A percentile compares a stretch with the other conserved stretches of the same genome.
Conservation (phyloP, 1,140 invertebrate genomes). For the Odontomachus brunneus region DNA sequence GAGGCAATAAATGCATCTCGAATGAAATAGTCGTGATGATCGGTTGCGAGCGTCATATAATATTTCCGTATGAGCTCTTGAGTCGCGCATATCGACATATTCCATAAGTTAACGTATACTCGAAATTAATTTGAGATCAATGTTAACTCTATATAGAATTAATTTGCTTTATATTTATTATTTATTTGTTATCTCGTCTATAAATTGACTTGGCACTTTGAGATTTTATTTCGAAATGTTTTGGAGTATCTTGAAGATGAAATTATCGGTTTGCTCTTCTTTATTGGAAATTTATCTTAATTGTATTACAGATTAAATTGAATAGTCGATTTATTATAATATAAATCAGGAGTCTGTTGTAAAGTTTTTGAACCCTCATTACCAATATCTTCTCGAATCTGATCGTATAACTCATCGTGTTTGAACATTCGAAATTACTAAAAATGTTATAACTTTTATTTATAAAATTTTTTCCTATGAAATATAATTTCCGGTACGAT, state of each 20-base stretch:
- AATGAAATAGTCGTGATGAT: not conserved
- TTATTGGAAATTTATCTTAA: conserved; percentile 1
- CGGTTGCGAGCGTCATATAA: not conserved
- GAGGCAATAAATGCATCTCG: not conserved
- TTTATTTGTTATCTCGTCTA: too few relatives aligned
- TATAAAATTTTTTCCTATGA: too few relatives aligned
- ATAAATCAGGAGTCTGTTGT: too few relatives aligned
- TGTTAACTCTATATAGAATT: not conserved
- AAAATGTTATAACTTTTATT: too few relatives aligned
- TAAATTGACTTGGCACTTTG: not conserved
- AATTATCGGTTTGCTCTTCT: not conserved
- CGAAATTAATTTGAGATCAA: too few relatives aligned
- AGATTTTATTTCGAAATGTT: not conserved
- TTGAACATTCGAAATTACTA: too few relatives aligned
- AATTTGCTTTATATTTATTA: not conserved
- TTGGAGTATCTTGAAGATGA: not conserved
- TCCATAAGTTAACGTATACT: too few relatives aligned
- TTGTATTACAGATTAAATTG: not conserved
- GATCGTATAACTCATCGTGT: too few relatives aligned
- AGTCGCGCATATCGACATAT: not conserved
- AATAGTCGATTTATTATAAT: not conserved
- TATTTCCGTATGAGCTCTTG: not conserved
- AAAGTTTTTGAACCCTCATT: too few relatives aligned
- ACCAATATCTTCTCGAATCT: too few relatives aligned
- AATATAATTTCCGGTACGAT: too few relatives aligned